Evolutionary conservation across 2,797 vertebrate genomes (phyloP).

Genomic region (Synanceia verrucosa): DNA sequence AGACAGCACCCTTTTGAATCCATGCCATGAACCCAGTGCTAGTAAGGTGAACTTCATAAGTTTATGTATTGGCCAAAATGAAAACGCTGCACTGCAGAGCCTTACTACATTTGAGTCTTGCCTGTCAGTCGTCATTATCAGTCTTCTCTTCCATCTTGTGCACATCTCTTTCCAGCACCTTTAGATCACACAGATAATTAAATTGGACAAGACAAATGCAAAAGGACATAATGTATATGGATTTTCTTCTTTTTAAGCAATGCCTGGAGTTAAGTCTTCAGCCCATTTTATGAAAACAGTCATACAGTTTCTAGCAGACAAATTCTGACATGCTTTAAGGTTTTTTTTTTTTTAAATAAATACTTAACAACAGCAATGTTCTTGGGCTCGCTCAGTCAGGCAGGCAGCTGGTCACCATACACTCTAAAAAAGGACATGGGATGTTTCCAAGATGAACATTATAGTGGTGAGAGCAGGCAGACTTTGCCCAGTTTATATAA

Average conservation of each 20-base stretch:
- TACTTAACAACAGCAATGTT: slow-evolving; percentile 10
- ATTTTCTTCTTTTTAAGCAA: too few species aligned
- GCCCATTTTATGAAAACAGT: too few species aligned
- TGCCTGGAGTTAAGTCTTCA: too few species aligned
- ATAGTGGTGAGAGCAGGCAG: slow-evolving; percentile 36
- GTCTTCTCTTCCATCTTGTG: not conserved
- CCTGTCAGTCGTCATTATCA: not conserved
- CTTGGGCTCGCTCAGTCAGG: not conserved
- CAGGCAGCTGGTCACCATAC: slow-evolving; percentile 37
- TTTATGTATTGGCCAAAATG: not conserved
- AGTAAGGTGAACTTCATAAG: too few species aligned
- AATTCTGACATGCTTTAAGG: not conserved
- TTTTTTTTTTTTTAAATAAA: too few species aligned
- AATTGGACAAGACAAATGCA: too few species aligned
- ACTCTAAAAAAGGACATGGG: slow-evolving; percentile 56
- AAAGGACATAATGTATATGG: too few species aligned
- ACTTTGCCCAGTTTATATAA: slow-evolving; percentile 68
- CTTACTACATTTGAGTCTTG: not conserved
- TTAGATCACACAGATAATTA: not conserved
- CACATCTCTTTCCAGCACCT: not conserved
- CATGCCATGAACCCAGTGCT: too few species aligned
- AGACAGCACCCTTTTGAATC: too few species aligned
- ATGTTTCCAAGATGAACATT: slow-evolving; percentile 51
- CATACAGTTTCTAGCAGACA: too few species aligned
- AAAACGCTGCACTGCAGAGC: not conserved